Evolutionary conservation across 2,888 invertebrate species (phyloP).

Genomic region (Steinernema hermaphroditum): DNA sequence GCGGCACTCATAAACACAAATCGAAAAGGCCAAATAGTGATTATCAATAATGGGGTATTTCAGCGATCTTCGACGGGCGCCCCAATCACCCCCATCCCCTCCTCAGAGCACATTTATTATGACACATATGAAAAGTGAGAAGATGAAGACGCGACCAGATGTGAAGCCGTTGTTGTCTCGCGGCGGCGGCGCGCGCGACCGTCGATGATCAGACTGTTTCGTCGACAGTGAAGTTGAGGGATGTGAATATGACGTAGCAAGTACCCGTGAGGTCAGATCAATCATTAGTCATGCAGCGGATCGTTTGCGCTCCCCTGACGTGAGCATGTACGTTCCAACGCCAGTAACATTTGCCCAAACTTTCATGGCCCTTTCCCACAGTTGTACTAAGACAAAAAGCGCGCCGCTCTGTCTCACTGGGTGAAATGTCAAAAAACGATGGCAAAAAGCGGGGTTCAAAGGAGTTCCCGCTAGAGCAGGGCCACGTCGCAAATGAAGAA

Average conservation of each 20-base stretch:
- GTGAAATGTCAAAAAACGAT: constrained; percentile 18
- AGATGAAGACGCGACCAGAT: constrained; percentile 12
- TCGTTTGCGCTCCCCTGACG: too few species aligned
- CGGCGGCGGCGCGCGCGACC: neutral
- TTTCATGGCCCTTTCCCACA: constrained; percentile 18
- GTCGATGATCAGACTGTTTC: neutral
- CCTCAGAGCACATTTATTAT: constrained; percentile 28
- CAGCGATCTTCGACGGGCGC: neutral
- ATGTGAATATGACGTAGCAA: neutral
- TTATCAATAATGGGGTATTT: constrained; percentile 10
- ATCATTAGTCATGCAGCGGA: neutral
- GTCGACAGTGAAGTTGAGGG: too few species aligned
- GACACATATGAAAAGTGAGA: constrained; percentile 31
- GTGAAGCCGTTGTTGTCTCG: constrained; percentile 2
- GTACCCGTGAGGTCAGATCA: neutral
- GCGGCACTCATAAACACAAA: constrained; percentile 16
- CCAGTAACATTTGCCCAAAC: constrained; percentile 10
- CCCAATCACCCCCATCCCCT: constrained; percentile 8
- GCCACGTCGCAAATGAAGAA: neutral
- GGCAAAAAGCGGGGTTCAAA: constrained; percentile 22
- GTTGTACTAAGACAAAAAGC: constrained; percentile 17
- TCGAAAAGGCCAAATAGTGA: constrained; percentile 22
- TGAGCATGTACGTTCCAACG: neutral
- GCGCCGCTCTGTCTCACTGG: constrained; percentile 26
- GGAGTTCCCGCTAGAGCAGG: neutral